Evolutionary conservation across 2,888 invertebrate genomes (phyloP), one percentile per base, ranked within the genome.

Genomic region (Tetrapedia diversipes): DNA sequence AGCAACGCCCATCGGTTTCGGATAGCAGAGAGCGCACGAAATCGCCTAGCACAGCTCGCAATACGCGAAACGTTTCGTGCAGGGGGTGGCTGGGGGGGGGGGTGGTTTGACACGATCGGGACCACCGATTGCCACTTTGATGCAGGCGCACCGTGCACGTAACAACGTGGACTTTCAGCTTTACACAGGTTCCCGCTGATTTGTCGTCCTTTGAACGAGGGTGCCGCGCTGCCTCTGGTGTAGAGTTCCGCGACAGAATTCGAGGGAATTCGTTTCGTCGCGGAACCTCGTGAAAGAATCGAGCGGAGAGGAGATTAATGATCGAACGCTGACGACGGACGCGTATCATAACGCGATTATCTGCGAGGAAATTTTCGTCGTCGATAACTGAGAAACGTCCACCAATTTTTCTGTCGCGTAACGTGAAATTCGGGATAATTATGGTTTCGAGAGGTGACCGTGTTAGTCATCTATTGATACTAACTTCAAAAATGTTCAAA

Each of bases 1-100:
- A 84, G 87, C 82, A 87, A 87, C 87, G 89, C 88, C 89, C 88
- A 88, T 88, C 81, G 82, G 87, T 86, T 86, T 89, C 86, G 83
- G 83, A 86, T 89, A 82, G 87, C 86, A 85, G 76, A 79, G 84
- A 82, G 73, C 78, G 79, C 73, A 72, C 78, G 74, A 82, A 84
- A 82, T 82, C 80, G 77, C 67, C 83, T 78, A 69, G 64, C 77
- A 54, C 70, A 56, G 51, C 75, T 66, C 54, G 68, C 73, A 51
- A 76, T 65, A 73, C 67, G 80, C 75, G 65, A 79, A 81, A 79
- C 76, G 71, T 8, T 66, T 34, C 56, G 66, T 16, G 56, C 39
- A 53, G 63, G 56, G 47, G 27, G 43, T 8, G 47, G 34, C 4
- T 14, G 27, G 72, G 37, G 32, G n/a, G n/a, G n/a, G n/a, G n/a